Percentiles rank a stretch among this genome's conserved stretches.
phyloP scores from a whole-genome alignment of 2,888 invertebrate species.

The Norana najaformis region DNA sequence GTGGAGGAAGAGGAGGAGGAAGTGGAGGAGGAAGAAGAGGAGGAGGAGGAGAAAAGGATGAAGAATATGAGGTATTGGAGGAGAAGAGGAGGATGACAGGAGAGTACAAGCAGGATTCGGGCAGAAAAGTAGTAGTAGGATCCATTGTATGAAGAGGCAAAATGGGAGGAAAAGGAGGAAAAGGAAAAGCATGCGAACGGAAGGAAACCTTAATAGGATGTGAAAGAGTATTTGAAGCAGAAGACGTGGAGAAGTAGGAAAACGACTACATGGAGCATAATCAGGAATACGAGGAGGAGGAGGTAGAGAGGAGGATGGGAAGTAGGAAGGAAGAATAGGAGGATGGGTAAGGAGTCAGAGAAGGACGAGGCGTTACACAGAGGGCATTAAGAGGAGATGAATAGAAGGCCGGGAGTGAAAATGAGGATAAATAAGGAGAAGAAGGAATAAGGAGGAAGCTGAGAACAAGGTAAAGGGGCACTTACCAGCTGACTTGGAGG shows the following conservation, averaged over 20 bases:
- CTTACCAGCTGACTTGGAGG: constrained; percentile 62
- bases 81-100: background rate
- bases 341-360: background rate
- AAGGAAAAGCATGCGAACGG: background rate
- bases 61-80: background rate
- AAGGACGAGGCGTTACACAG: background rate
- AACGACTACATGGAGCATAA: no score
- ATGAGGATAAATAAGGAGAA: background rate
- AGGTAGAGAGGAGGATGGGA: background rate
- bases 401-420: no score
- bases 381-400: no score
- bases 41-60: background rate
- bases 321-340: background rate
- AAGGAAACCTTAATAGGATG: background rate
- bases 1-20: background rate
- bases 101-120: no score
- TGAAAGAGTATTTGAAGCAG: background rate
- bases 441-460: background rate
- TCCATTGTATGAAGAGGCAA: no score
- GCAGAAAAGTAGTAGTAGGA: no score
- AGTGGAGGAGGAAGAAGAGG: background rate
- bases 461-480: constrained; percentile 27
- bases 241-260: background rate
- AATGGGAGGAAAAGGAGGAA: background rate
- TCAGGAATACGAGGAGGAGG: background rate